A percentile compares a stretch with the other conserved stretches of the same genome.
Conservation (phyloP, 1,140 invertebrate species). For the Nebria ingens region DNA sequence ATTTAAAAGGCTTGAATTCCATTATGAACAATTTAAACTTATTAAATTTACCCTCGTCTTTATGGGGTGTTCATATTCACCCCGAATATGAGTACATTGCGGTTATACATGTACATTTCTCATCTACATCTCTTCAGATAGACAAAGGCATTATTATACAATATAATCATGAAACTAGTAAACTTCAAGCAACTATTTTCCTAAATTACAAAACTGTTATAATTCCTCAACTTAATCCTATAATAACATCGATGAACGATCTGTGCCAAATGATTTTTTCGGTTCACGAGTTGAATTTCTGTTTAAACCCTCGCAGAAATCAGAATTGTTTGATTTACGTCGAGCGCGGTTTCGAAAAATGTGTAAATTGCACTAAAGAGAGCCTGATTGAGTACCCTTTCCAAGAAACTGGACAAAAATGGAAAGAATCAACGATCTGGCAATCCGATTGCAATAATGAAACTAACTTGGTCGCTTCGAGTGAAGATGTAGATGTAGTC, state of each 20-base stretch:
- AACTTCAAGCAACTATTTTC: not conserved
- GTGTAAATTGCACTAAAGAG: not conserved
- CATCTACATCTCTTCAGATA: not conserved
- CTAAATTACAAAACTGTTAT: not conserved
- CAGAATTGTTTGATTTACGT: not conserved
- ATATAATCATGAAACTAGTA: not conserved
- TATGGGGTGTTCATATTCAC: slow-evolving; percentile 1
- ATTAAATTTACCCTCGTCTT: not conserved
- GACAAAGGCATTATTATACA: not conserved
- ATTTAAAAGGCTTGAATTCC: not conserved
- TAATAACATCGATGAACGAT: not conserved
- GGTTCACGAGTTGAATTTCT: not conserved
- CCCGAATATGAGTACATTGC: not conserved
- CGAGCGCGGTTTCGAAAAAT: not conserved
- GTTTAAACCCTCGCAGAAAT: not conserved
- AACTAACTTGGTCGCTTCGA: not conserved
- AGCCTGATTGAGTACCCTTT: not conserved
- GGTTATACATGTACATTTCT: not conserved
- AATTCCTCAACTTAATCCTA: not conserved
- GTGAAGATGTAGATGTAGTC: slow-evolving; percentile 1
- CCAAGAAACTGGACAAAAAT: not conserved
- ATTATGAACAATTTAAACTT: slow-evolving; percentile 1
- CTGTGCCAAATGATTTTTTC: not conserved
- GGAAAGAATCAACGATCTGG: not conserved
- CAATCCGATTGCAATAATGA: not conserved